Conservation (phyloP, 2,888 invertebrate species). For the Octodonta nipae region DNA sequence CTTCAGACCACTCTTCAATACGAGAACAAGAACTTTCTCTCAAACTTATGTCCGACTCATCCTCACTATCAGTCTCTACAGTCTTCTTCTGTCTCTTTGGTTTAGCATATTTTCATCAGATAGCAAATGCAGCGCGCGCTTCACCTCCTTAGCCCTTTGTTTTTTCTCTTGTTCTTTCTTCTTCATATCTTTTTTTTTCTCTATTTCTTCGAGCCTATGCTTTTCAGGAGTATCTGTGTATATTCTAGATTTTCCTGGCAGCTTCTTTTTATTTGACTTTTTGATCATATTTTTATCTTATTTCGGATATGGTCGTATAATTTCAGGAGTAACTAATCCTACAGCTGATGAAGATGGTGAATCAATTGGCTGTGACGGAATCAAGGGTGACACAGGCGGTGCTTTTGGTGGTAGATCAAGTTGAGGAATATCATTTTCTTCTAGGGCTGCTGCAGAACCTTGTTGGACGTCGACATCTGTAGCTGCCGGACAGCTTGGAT, state of each 20-base stretch:
- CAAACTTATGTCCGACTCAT: not conserved
- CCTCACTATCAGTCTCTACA: not conserved
- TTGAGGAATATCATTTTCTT: not conserved
- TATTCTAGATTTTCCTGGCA: slow-evolving; percentile 5
- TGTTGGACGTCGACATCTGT: too few species aligned
- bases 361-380: not conserved
- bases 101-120: not conserved
- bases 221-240: slow-evolving; percentile 6
- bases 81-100: not conserved
- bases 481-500: not conserved
- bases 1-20: not conserved
- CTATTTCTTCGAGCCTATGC: slow-evolving; percentile 2
- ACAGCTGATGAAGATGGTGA: not conserved
- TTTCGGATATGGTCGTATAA: slow-evolving; percentile 5
- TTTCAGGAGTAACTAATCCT: slow-evolving; percentile 4
- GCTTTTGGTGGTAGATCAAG: not conserved
- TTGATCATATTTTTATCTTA: slow-evolving; percentile 1
- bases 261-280: slow-evolving; percentile 3
- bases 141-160: slow-evolving; percentile 6
- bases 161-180: slow-evolving; percentile 6
- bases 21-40: not conserved
- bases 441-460: too few species aligned
- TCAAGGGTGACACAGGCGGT: not conserved
- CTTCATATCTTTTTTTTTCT: slow-evolving; percentile 5
- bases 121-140: slow-evolving; percentile 4